These are phyloP conservation scores for Epinephelus fuscoguttatus DNA, from an alignment of 2,113 vertebrate species.

Conservation along the genomic window DNA sequence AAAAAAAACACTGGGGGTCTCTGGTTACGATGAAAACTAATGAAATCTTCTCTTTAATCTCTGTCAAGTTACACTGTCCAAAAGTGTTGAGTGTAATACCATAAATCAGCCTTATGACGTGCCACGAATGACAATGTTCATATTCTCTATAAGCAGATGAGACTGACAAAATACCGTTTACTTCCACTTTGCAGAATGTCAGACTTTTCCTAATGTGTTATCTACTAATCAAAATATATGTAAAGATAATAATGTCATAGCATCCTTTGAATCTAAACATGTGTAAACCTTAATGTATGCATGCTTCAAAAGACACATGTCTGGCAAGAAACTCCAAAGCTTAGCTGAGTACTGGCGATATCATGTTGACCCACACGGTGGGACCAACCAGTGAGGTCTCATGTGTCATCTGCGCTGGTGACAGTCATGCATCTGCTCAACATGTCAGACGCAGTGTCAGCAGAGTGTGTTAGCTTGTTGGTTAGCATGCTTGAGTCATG, in stretches of 20 bases:
- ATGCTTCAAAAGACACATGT: not conserved
- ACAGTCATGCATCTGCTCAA: slow-evolving; percentile 60
- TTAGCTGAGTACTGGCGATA: not conserved
- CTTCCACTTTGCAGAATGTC: not conserved
- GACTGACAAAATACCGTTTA: not conserved
- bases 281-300: not conserved
- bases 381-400: not conserved
- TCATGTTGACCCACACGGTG: not conserved
- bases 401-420: slow-evolving; percentile 26
- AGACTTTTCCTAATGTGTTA: not conserved
- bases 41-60: too few species aligned
- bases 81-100: too few species aligned
- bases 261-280: not conserved
- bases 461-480: slow-evolving; percentile 42
- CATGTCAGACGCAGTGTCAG: slow-evolving; percentile 42
- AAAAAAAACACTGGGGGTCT: too few species aligned
- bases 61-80: too few species aligned
- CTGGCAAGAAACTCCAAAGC: not conserved
- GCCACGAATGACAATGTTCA: not conserved
- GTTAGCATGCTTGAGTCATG: slow-evolving; percentile 73
- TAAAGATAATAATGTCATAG: not conserved
- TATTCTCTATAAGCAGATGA: not conserved
- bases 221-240: not conserved
- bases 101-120: not conserved
- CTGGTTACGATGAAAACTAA: too few species aligned